phyloP scores from a whole-genome alignment of 37 sponge, comb jelly and placozoan species.

The Chondrilla cf. caribensis region DNA sequence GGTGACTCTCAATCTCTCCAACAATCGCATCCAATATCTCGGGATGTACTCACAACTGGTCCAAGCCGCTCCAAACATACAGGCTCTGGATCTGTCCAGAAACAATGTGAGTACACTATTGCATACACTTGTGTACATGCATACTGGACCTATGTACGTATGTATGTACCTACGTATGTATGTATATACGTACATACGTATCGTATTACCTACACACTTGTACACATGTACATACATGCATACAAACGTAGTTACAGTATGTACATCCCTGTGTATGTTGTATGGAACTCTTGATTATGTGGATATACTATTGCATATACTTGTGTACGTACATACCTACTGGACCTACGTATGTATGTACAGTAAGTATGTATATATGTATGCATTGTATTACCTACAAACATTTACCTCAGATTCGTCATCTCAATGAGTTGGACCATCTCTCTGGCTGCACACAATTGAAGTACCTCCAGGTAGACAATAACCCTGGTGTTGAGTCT shows the following conservation, averaged over 20 bases:
- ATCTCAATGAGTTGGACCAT: not conserved
- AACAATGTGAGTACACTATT: not conserved
- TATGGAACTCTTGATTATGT: no score
- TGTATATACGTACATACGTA: not conserved
- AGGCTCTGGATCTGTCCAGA: slow-evolving; percentile 2
- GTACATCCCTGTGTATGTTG: no score
- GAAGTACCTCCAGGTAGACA: not conserved
- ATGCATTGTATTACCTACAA: no score
- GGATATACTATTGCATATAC: no score
- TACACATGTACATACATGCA: not conserved
- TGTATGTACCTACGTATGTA: not conserved
- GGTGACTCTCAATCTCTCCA: not conserved
- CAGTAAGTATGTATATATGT: no score
- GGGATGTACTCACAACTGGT: not conserved
- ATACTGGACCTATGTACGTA: not conserved
- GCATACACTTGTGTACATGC: not conserved
- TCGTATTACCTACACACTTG: not conserved
- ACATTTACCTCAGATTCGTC: slow-evolving; percentile 1
- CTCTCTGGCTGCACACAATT: not conserved
- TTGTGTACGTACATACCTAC: no score
- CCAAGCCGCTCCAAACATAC: not conserved
- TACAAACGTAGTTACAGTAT: not conserved
- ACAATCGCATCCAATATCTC: slow-evolving; percentile 7
- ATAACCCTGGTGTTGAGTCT: not conserved
- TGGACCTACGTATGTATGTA: no score